Base-by-base conservation (phyloP, 2,888 invertebrate species). In the Rugalucina vietnamica region DNA sequence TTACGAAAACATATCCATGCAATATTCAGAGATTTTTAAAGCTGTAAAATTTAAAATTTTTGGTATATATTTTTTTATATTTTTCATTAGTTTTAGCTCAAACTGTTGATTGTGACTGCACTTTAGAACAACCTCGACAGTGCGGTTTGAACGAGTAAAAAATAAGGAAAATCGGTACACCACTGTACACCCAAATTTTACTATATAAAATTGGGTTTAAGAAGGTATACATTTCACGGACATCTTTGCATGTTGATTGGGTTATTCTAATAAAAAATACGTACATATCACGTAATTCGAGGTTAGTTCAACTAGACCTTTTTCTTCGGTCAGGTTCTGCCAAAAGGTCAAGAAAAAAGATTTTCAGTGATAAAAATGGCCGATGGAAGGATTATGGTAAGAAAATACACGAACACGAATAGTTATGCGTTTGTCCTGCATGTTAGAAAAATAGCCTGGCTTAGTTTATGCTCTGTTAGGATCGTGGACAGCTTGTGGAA, bases 331-430 rank as follows among this genome's bases (percentile, higher is more conserved):
- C 79, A 85, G 85, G 85, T 12, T 77, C 82, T 57, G 86, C 81
- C 21, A 86, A 81, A 70, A 70, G 86, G 79, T 81, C 78, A 27
- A 74, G 86, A 65, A 86, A 86, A 86, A 83, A 82, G 75, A 79
- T 79, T 71, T 43, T 71, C 27, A 73, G 57, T 5, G 73, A 72
- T 43, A 79, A 76, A 27, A 57, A 36, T 36, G 24, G 37, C 27
- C 57, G 27, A 36, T 50, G 32, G 37, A 39, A 24, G 14, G 24
- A 34, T 39, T 2, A 37, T 32, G 79, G 79, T 79, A 77, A 77
- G 77, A 69, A 4, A 54, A 21, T 14, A n/a, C 32, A n/a, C 18
- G 73, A 43, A 74, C 14, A 27, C 50, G 50, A 27, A 32, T 18
- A 5, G 65, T 65, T 21, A 34, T 3, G n/a, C 4, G 65, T n/a